These are phyloP conservation scores for Trissolcus japonicus DNA, from an alignment of 2,888 invertebrate species.

Conservation along the genomic window DNA sequence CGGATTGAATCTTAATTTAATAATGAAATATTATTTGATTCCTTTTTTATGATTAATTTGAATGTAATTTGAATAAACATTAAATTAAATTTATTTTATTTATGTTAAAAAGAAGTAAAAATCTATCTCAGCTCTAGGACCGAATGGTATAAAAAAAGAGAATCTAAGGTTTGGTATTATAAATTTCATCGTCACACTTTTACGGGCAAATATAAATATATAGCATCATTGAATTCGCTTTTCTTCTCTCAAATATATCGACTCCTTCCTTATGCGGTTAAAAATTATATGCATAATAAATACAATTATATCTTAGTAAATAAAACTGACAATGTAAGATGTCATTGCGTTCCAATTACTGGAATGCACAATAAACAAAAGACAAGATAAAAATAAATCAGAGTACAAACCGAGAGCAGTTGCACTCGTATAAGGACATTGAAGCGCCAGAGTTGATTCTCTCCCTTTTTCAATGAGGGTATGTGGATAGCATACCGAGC, in stretches of 20 bases:
- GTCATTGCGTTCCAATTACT: conserved; percentile 44
- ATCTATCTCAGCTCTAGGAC: no score
- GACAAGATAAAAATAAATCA: conserved; percentile 50
- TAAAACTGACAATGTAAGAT: conserved; percentile 61
- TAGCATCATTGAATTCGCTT: neutral
- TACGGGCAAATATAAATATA: conserved; percentile 1
- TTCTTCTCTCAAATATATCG: conserved; percentile 2
- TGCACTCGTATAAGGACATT: conserved; percentile 59
- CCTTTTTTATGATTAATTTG: no score
- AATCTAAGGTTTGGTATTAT: conserved; percentile 9
- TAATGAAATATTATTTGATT: no score
- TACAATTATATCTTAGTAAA: conserved; percentile 61
- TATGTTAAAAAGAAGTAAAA: no score
- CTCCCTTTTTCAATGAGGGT: conserved; percentile 55
- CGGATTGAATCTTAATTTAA: no score
- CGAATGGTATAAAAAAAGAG: no score
- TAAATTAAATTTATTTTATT: no score
- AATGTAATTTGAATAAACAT: no score
- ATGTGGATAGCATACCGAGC: conserved; percentile 61
- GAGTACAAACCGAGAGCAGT: conserved; percentile 54
- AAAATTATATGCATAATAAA: conserved; percentile 31
- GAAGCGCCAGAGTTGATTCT: conserved; percentile 63
- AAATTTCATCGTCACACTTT: no score
- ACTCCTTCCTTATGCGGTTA: neutral
- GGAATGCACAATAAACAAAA: conserved; percentile 39